Percentiles rank a stretch among this genome's conserved stretches.
Evolutionary conservation across 2,113 vertebrate genomes (phyloP).

Genomic region (Marcusenius ussheri): DNA sequence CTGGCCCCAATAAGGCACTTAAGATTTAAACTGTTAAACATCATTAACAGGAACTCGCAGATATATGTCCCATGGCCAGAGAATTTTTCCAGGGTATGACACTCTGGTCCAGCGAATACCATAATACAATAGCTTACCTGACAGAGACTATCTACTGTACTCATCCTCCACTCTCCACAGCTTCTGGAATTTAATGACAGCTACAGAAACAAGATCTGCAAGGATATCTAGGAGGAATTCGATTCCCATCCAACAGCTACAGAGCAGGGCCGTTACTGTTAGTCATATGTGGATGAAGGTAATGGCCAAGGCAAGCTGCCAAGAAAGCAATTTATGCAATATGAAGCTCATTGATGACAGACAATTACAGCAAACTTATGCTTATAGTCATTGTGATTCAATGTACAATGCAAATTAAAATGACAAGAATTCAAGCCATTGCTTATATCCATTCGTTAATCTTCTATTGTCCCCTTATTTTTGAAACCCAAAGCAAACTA

Average conservation of each 20-base stretch:
- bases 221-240: not conserved
- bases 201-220: not conserved
- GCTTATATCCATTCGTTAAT: not conserved
- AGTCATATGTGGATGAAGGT: not conserved
- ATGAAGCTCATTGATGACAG: not conserved
- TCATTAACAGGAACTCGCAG: not conserved
- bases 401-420: not conserved
- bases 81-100: not conserved
- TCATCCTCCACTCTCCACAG: not conserved
- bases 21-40: not conserved
- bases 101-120: not conserved
- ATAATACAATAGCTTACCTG: not conserved
- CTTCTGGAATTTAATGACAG: not conserved
- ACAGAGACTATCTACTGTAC: not conserved
- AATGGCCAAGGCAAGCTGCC: not conserved
- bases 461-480: not conserved
- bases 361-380: not conserved
- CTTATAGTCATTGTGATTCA: not conserved
- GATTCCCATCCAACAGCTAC: not conserved
- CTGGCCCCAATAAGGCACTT: not conserved
- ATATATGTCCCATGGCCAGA: slow-evolving; percentile 4
- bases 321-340: not conserved
- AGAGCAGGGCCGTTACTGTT: not conserved
- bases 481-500: not conserved
- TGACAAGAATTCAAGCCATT: not conserved